Evolutionary conservation across 2,113 vertebrate genomes (phyloP).

Genomic region (Spea bombifrons): DNA sequence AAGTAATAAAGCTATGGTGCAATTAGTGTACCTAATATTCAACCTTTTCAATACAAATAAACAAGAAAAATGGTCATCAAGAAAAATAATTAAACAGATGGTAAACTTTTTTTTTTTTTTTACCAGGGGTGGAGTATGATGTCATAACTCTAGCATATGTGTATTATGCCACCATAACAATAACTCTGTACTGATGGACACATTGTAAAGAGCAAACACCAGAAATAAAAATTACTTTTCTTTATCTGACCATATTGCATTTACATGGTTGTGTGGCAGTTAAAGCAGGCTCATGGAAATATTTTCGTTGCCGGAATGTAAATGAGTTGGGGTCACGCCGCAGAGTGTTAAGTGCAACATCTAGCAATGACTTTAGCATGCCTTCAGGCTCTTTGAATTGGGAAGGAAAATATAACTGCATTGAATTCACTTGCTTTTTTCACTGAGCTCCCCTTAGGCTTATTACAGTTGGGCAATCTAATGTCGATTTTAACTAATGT

Average conservation of each 20-base stretch:
- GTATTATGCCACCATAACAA: background rate
- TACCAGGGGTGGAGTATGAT: no score
- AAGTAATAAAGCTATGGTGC: no score
- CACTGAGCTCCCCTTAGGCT: slow-evolving; percentile 54
- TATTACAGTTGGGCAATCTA: slow-evolving; percentile 57
- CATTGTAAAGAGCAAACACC: background rate
- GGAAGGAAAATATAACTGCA: slow-evolving; percentile 57
- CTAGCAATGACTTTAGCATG: slow-evolving; percentile 55
- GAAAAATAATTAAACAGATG: no score
- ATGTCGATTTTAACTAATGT: slow-evolving; percentile 51
- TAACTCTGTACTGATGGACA: background rate
- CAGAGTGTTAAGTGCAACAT: slow-evolving; percentile 58
- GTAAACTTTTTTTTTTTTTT: no score
- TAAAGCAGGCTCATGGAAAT: slow-evolving; percentile 49
- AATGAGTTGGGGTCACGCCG: slow-evolving; percentile 61
- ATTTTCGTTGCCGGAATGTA: slow-evolving; percentile 64
- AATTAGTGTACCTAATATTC: no score
- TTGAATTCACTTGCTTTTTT: slow-evolving; percentile 60
- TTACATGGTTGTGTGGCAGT: slow-evolving; percentile 23
- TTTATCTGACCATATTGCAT: slow-evolving; percentile 38
- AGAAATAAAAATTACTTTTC: slow-evolving; percentile 28
- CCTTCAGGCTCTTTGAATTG: slow-evolving; percentile 62
- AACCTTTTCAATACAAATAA: no score
- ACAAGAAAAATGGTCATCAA: no score
- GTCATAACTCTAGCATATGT: background rate